Conservation (phyloP, 2,113 vertebrate species). For the Colinus virginianus region DNA sequence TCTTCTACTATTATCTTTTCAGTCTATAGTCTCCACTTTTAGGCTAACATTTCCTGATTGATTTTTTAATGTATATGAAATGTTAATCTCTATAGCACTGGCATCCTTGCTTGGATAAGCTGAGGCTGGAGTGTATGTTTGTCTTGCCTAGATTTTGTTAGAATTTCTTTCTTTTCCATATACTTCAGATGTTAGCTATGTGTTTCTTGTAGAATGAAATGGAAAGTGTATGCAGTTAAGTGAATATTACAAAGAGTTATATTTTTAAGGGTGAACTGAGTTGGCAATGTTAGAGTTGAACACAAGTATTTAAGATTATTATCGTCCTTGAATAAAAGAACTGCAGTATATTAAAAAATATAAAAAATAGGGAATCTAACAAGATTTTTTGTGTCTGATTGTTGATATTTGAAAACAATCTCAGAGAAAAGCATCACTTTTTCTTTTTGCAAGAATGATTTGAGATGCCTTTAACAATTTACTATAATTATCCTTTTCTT, state of each 20-base stretch:
- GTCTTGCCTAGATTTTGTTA: not conserved
- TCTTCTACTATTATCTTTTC: not conserved
- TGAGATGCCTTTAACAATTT: not conserved
- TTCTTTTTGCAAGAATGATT: not conserved
- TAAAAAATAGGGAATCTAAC: not conserved
- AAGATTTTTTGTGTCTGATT: not conserved
- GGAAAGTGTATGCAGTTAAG: not conserved
- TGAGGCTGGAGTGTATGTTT: not conserved
- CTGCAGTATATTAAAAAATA: not conserved
- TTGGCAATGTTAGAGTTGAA: not conserved
- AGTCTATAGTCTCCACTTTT: not conserved
- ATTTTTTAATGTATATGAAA: not conserved
- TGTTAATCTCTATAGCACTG: not conserved
- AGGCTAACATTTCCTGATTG: not conserved
- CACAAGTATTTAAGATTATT: not conserved
- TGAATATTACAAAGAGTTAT: not conserved
- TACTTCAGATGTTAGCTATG: not conserved
- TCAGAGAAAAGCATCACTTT: not conserved
- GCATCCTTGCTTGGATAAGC: not conserved
- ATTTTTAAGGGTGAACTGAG: not conserved
- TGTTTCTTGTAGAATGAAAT: not conserved
- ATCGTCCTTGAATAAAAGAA: not conserved
- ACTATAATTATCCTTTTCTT: not conserved
- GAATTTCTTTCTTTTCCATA: not conserved
- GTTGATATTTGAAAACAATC: not conserved